Percentiles rank a stretch among this genome's conserved stretches.
These are phyloP conservation scores for Orthosia cruda DNA, from an alignment of 2,888 invertebrate genomes.

Conservation along the genomic window DNA sequence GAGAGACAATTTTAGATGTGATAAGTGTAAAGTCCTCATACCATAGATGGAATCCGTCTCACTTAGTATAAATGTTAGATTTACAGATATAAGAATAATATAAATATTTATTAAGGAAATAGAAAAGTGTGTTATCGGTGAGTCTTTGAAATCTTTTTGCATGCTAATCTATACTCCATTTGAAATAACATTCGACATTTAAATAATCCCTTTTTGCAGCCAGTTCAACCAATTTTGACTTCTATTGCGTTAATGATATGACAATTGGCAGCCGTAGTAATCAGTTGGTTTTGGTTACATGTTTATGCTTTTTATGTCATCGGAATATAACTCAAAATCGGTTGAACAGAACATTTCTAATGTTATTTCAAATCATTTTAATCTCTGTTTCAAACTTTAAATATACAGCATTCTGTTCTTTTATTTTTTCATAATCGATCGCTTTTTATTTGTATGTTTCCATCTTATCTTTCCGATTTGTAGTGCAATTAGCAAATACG, in stretches of 20 bases:
- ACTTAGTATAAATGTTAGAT: constrained; percentile 61
- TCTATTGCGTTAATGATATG: too few relatives aligned
- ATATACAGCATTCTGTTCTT: not conserved
- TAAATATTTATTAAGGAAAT: constrained; percentile 43
- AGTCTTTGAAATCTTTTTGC: constrained; percentile 42
- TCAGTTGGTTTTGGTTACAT: too few relatives aligned
- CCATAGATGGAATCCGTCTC: constrained; percentile 69
- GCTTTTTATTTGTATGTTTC: constrained; percentile 10
- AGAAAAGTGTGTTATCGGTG: constrained; percentile 49
- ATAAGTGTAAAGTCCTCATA: constrained; percentile 60
- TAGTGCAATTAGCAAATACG: constrained; percentile 41
- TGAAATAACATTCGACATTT: too few relatives aligned
- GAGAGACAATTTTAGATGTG: constrained; percentile 56
- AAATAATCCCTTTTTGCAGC: too few relatives aligned
- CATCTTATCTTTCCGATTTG: constrained; percentile 17
- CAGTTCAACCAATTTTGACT: too few relatives aligned
- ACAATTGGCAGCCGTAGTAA: too few relatives aligned
- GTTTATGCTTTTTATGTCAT: too few relatives aligned
- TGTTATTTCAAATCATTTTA: too few relatives aligned
- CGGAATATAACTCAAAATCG: too few relatives aligned
- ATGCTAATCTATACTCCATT: not conserved
- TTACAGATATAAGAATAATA: constrained; percentile 46
- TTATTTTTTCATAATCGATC: not conserved
- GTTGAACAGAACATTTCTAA: too few relatives aligned
- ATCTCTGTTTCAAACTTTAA: not conserved